These are phyloP conservation scores for Chalcis sispes DNA, from an alignment of 2,888 invertebrate genomes.

Conservation along the genomic window DNA sequence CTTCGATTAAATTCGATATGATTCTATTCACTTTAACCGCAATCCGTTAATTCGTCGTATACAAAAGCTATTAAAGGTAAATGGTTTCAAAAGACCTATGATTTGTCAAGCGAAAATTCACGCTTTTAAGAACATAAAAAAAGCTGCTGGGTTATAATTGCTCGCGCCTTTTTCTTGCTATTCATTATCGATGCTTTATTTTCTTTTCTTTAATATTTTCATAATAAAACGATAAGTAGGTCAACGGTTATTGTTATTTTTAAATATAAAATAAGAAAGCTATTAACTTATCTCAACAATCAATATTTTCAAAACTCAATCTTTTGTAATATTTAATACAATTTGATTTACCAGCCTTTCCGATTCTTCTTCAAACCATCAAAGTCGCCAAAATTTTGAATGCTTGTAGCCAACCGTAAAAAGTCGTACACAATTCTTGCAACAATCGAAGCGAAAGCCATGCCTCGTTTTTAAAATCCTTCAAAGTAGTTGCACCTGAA, in stretches of 20 bases:
- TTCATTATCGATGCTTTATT: too few relatives aligned
- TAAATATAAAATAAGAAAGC: too few relatives aligned
- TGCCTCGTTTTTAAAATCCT: too few relatives aligned
- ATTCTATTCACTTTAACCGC: slow-evolving; percentile 35
- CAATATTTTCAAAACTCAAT: too few relatives aligned
- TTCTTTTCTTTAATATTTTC: background rate
- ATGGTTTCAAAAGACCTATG: slow-evolving; percentile 7
- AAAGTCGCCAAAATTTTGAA: background rate
- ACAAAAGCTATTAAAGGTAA: slow-evolving; percentile 27
- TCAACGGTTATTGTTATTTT: too few relatives aligned
- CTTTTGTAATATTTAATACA: background rate
- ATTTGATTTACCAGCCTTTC: slow-evolving; percentile 5
- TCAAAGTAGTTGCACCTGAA: slow-evolving; percentile 32
- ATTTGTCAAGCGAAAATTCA: slow-evolving; percentile 21
- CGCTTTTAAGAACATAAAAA: background rate
- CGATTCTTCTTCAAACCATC: background rate
- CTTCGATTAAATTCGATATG: slow-evolving; percentile 45
- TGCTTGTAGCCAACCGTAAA: slow-evolving; percentile 30
- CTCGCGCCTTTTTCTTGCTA: too few relatives aligned
- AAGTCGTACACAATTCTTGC: background rate
- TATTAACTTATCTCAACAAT: too few relatives aligned
- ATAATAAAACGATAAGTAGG: too few relatives aligned
- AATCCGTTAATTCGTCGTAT: slow-evolving; percentile 10
- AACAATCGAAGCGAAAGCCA: too few relatives aligned
- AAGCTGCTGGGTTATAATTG: background rate